A percentile compares a stretch with the other conserved stretches of the same genome.
phyloP scores from a whole-genome alignment of 2,113 vertebrate species.

The Erpornis zantholeuca region DNA sequence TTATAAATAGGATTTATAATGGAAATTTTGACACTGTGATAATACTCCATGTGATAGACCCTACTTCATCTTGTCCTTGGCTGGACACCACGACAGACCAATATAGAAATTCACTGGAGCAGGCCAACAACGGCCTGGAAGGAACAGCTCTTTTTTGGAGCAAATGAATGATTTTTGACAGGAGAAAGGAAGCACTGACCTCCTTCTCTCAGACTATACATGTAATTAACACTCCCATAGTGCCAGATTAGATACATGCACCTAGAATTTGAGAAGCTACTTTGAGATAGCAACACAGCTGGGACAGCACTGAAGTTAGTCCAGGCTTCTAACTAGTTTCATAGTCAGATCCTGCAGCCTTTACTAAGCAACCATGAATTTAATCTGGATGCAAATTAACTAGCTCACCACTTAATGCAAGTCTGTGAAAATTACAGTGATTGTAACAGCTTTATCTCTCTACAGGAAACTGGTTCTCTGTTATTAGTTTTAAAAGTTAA shows the following conservation, averaged over 20 bases:
- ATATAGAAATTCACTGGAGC: background rate
- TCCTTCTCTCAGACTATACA: background rate
- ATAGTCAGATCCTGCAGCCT: background rate
- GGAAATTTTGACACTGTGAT: constrained; percentile 40
- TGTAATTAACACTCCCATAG: background rate
- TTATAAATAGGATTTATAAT: constrained; percentile 56
- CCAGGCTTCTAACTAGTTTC: background rate
- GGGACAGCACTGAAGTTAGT: background rate
- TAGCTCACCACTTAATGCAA: background rate
- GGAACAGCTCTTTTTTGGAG: background rate
- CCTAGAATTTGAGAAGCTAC: background rate
- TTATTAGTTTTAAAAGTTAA: background rate
- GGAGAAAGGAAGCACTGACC: background rate
- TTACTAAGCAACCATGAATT: background rate
- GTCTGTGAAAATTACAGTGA: background rate
- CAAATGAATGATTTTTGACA: background rate
- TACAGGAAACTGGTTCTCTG: background rate
- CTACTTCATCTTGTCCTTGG: constrained; percentile 39
- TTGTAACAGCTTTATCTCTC: background rate
- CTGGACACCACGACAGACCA: background rate
- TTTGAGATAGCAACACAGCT: background rate
- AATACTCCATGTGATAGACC: constrained; percentile 8
- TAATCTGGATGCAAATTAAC: background rate
- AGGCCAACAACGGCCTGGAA: background rate
- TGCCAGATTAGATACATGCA: background rate